Evolutionary conservation across 2,888 invertebrate genomes (phyloP).

Genomic region (Phasia obesa): DNA sequence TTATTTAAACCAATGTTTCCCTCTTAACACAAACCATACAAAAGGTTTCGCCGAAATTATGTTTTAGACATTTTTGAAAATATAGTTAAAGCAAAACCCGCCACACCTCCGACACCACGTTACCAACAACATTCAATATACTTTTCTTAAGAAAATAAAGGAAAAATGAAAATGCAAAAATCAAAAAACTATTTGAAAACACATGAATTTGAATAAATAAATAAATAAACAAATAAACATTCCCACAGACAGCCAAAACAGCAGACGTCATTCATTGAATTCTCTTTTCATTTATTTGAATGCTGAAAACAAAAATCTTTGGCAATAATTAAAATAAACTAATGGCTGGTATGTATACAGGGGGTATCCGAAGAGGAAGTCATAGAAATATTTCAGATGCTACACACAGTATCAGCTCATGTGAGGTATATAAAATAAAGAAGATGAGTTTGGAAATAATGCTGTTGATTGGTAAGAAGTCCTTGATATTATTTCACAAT

Average conservation of each 20-base stretch:
- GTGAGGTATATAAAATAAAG: not conserved
- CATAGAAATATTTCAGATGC: constrained; percentile 38
- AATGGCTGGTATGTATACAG: not conserved
- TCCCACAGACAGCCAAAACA: constrained; percentile 14
- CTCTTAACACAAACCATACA: not conserved
- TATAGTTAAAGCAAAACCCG: constrained; percentile 31
- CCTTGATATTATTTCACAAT: constrained; percentile 32
- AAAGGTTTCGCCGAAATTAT: constrained; percentile 36
- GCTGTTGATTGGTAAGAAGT: constrained; percentile 35
- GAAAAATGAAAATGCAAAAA: constrained; percentile 61
- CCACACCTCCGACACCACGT: not conserved
- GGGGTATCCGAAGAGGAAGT: constrained; percentile 5
- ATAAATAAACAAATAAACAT: constrained; percentile 59
- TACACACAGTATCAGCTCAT: constrained; percentile 29
- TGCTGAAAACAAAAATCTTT: constrained; percentile 50
- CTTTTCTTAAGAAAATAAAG: constrained; percentile 45
- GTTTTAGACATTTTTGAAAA: constrained; percentile 66
- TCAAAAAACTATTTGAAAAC: constrained; percentile 54
- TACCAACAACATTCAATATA: constrained; percentile 24
- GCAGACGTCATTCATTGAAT: constrained; percentile 46
- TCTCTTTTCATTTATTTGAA: constrained; percentile 32
- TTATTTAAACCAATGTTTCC: constrained; percentile 38
- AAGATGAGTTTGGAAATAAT: constrained; percentile 19
- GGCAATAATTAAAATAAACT: constrained; percentile 52
- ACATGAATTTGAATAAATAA: constrained; percentile 37